Base-by-base conservation (phyloP, 2,797 vertebrate genomes). In the Sandelia bainsii region DNA sequence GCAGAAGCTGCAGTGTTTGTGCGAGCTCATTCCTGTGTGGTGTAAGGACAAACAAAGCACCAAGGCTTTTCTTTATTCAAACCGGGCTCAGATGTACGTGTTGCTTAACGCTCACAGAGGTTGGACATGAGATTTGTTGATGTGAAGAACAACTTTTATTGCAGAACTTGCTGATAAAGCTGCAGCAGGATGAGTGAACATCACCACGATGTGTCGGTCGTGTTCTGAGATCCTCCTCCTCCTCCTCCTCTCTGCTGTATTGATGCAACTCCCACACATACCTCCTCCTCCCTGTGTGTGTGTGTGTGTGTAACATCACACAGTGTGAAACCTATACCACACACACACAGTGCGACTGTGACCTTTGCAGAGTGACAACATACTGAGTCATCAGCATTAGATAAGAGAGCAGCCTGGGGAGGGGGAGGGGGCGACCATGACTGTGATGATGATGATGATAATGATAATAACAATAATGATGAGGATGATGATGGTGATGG, bases 351-450 rank as follows among this genome's bases (percentile, higher is more conserved):
- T 42, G 12, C 51, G 63, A 66, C 37, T 29, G 19, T 60, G 69
- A 82, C 70, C 81, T 69, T 62, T 75, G 3, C 63, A 56, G 29
- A 8, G 42, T 86, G 80, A 79, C 75, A 72, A 16, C 34, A 34
- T 34, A 42, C 58, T 85, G 82, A 85, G 58, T 87, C 85, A 85
- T 77, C 80, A 61, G 50, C 22, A 29, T 83, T 74, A 80, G 54
- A 63, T 80, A 69, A 79, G 16, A 11, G 57, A 53, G 32, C 17
- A 66, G 61, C 27, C 8, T 2, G n/a, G 7, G 56, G 40, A 8
- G 27, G 16, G 25, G 58, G 42, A 14, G 39, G 42, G 49, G 39
- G 20, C 8, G 14, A 40, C 23, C 20, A 42, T 23, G 27, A 44
- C 5, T 12, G 32, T 45, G 17, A 32, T 1, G 54, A 34, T 16